Base-by-base conservation (phyloP, 2,888 invertebrate genomes). In the Caenorhabditis panamensis region DNA sequence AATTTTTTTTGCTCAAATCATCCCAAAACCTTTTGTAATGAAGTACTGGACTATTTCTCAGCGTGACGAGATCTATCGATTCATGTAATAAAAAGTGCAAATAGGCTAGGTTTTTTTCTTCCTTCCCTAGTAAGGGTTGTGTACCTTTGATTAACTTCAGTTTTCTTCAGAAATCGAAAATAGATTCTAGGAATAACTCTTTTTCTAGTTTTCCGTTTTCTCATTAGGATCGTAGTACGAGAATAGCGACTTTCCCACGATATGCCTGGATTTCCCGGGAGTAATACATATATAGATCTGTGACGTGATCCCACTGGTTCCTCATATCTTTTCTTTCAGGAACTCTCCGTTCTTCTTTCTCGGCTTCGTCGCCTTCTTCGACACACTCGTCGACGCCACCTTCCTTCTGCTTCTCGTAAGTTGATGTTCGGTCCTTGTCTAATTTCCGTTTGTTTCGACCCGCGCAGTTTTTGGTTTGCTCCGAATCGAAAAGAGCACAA, bases 311-410 rank as follows among this genome's bases (percentile, higher is more conserved):
- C n/a, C n/a, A n/a, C n/a, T n/a, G n/a, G 13, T 31, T n/a, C 26
- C 8, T 31, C 1, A 20, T 37, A 4, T 56, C 58, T 24, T 18
- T 49, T 28, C 58, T 83, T 85, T 58, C 84, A 86, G 90, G 44
- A 89, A 90, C 59, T 90, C 90, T 28, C 90, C 90, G n/a, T 90
- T 89, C 85, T 90, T 90, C 82, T 90, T 90, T 71, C 88, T 90
- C 63, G 90, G 90, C 2, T 90, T 90, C 76, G 90, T 90, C 41
- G 90, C 90, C 2, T 77, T 89, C 8, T 90, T 90, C 83, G 90
- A 90, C 75, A 88, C 88, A 1, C 81, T 90, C 1, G 83, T 90
- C 66, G 90, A 90, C 75, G 80, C 86, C 36, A 84, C 86, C 11
- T 90, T 88, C 77, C 77, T 90, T 20, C 63, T 90, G 28, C 80